Percentiles rank a stretch among this genome's conserved stretches.
These are phyloP conservation scores for Tapirus terrestris DNA, from an alignment of 2,113 vertebrate species.

Conservation along the genomic window DNA sequence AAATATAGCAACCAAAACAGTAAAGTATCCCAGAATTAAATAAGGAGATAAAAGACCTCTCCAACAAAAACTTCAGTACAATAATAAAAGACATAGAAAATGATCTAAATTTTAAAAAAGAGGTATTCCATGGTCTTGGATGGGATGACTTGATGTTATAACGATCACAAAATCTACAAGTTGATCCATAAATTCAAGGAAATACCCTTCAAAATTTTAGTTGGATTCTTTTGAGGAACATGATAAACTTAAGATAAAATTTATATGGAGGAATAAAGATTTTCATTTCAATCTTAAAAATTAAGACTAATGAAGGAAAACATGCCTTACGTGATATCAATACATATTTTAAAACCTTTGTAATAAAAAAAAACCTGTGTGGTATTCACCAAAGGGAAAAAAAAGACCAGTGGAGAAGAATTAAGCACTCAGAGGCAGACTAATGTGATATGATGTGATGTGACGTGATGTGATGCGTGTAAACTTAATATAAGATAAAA, in stretches of 20 bases:
- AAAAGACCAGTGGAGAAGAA: not conserved
- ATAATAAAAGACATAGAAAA: not conserved
- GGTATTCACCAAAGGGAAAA: not conserved
- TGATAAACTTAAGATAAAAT: not conserved
- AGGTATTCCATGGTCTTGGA: not conserved
- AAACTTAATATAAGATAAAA: not conserved
- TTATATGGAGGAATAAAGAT: not conserved
- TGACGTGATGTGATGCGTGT: not conserved
- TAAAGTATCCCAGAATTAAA: not conserved
- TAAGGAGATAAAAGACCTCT: not conserved
- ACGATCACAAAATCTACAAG: not conserved
- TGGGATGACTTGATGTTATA: not conserved
- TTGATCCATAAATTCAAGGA: not conserved
- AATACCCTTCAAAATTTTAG: not conserved
- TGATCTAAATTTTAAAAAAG: not conserved
- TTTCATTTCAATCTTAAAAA: not conserved
- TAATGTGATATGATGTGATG: not conserved
- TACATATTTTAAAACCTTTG: not conserved
- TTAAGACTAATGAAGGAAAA: not conserved
- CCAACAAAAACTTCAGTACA: not conserved
- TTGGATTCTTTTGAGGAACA: not conserved
- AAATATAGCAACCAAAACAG: not conserved
- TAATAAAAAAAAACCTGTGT: not conserved
- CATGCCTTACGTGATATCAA: not conserved
- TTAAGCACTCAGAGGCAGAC: not conserved